These are phyloP conservation scores for Bos taurus DNA, from an alignment of 2,113 vertebrate species.

Conservation along the genomic window ARS-UCD2.0 NC_037351.1:41726501-41727000, in stretches of 20 bases:
- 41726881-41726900: background rate
- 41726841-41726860: background rate
- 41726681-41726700: background rate
- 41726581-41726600: background rate
- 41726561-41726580: background rate
- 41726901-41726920: background rate
- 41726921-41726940: background rate
- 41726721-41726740: background rate
- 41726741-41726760: background rate
- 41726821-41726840: background rate
- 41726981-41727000: background rate
- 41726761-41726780: background rate
- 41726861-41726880: background rate
- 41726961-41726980: background rate
- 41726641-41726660: background rate
- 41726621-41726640: background rate
- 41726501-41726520: background rate
- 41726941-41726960: background rate
- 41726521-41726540: background rate
- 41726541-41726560: background rate
- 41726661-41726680: background rate
- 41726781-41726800: background rate
- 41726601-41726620: background rate
- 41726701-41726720: background rate
- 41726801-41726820: background rate